Conservation (phyloP, 2,888 invertebrate genomes). For the Agrochola circellaris region DNA sequence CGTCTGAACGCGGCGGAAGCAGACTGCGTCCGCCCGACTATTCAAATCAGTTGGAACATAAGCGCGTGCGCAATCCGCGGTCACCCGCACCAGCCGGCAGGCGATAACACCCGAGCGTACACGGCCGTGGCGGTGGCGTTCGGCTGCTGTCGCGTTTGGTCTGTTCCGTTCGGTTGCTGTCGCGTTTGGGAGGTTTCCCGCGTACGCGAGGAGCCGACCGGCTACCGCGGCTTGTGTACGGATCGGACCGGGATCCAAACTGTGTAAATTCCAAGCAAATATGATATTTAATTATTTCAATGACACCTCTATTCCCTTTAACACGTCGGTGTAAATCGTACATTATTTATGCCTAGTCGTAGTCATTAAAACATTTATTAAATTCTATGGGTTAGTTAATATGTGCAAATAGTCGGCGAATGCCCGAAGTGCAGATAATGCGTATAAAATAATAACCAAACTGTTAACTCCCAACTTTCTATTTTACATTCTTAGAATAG, state of each 20-base stretch:
- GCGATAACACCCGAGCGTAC: background rate
- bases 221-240: background rate
- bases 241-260: background rate
- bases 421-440: conserved; percentile 22
- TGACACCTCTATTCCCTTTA: too few species aligned
- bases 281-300: background rate
- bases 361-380: conserved; percentile 22
- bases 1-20: background rate
- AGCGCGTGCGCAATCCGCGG: background rate
- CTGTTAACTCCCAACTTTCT: conserved; percentile 8
- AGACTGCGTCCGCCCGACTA: background rate
- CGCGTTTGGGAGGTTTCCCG: too few species aligned
- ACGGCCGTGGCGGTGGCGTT: too few species aligned
- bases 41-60: background rate
- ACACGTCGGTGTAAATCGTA: conserved; percentile 1
- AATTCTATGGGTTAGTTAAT: conserved; percentile 19
- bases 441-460: conserved; percentile 22
- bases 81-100: background rate
- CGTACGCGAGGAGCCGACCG: background rate
- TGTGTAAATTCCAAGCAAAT: background rate
- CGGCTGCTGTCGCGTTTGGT: too few species aligned
- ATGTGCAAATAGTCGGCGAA: conserved; percentile 27
- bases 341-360: conserved; percentile 5
- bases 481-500: conserved; percentile 19
- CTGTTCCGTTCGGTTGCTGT: too few species aligned